Evolutionary conservation across 2,113 vertebrate species (phyloP), one percentile per base, ranked within the genome.

Genomic region (pig (Sus scrofa)): DNA sequence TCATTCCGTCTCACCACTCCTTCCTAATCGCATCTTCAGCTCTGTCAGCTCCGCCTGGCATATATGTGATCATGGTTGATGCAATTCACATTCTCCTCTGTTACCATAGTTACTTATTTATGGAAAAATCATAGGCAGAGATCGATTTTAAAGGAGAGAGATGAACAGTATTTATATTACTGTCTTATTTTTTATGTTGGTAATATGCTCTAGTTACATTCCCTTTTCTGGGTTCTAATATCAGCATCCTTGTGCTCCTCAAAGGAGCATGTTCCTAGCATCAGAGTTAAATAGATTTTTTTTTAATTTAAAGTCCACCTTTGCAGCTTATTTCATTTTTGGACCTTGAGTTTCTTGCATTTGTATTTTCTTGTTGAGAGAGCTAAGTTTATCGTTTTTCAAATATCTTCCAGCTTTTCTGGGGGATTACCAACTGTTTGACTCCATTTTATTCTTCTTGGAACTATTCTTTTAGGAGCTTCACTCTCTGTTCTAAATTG

Each of bases 261-360:
- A 37, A 70, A 84, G 12, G 15, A 44, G 2, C 20, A 60, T 60
- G 7, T 67, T 52, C 27, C 13, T n/a, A 60, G 74, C 19, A 79
- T 85, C 44, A 93, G 20, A 15, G 18, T 84, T 90, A 85, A 74
- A 70, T 56, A 63, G 34, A 78, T 44, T 73, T 11, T 84, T 11
- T 84, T 73, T 94, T 62, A 20, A 60, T 19, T 90, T 92, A 78
- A 84, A 90, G 71, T 73, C 11, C 16, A 37, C 18, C 37, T 83
- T 77, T 62, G 9, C 58, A 83, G 27, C 56, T 93, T 94, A 19
- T 30, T 89, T 92, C 24, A 68, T 44, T 93, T 96, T 60, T 70
- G 26, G 13, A 58, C n/a, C 14, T 12, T 44, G 2, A 75, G 14
- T 91, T 92, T 94, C 13, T 92, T 67, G 30, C 16, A 58, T 79